Base-by-base conservation (phyloP, 2,113 vertebrate genomes). In the Nycticorax nycticorax region DNA sequence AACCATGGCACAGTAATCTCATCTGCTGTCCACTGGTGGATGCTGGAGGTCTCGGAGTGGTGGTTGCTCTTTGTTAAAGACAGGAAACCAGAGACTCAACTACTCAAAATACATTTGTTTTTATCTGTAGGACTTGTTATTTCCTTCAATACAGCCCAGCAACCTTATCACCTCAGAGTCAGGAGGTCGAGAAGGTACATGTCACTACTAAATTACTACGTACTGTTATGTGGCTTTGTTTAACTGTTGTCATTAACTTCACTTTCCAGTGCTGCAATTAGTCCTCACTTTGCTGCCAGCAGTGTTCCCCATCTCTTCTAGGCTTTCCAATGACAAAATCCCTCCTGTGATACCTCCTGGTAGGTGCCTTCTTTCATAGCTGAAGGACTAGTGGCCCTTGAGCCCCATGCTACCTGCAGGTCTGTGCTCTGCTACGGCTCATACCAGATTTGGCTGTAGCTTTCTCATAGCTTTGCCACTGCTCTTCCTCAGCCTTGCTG, bases 1-100 rank as follows among this genome's bases (percentile, higher is more conserved):
- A 62, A 14, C 52, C 71, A 41, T 0, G 0, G 45, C 71, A 32
- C 50, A 14, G 20, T 0, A 21, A 52, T 33, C 57, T 56, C 63
- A 37, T 12, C 35, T 30, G 22, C 28, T n/a, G 37, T 7, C 15
- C 28, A 1, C 27, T n/a, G 57, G 26, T 21, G 64, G 48, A 39
- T n/a, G 20, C 50, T 78, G 60, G 50, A 69, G 22, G 26, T 10
- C 1, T 2, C 17, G 3, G 16, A 30, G 50, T 59, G 26, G 28
- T 1, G 4, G 39, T 30, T n/a, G 23, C 26, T 35, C 72, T 53
- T 56, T 14, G 22, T 9, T 41, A n/a, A 45, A 37, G 59, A 27
- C 30, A 60, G 45, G 6, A 56, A 39, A 63, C 28, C 41, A 43
- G 41, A 63, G 33, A 28, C 35, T 74, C 47, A 37, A 6, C 4